Conservation (phyloP, 1,140 invertebrate species). For the Meteorus sp. region DNA sequence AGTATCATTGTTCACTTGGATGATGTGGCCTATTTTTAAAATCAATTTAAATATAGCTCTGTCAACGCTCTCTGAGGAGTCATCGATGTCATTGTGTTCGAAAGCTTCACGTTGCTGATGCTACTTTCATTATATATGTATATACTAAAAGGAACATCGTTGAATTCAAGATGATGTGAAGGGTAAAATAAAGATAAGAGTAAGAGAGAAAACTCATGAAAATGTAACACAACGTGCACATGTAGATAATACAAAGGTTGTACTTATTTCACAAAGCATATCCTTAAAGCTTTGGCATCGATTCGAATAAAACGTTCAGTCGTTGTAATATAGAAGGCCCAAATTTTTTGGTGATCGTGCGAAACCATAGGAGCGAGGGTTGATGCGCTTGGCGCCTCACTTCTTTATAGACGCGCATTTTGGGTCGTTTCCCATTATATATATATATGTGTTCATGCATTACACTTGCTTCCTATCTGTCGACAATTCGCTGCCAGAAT, state of each 20-base stretch:
- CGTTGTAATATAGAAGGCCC: too few species aligned
- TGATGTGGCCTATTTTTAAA: too few species aligned
- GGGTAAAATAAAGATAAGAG: not conserved
- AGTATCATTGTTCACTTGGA: too few species aligned
- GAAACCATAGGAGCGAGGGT: not conserved
- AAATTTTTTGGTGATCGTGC: not conserved
- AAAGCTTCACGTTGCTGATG: too few species aligned
- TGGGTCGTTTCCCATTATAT: conserved; percentile 26
- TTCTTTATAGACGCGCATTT: conserved; percentile 14
- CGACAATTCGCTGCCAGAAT: conserved; percentile 9
- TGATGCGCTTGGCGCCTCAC: conserved; percentile 23
- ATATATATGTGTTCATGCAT: too few species aligned
- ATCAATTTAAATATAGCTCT: too few species aligned
- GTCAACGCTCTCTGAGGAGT: too few species aligned
- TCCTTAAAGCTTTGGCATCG: conserved; percentile 8
- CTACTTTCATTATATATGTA: too few species aligned
- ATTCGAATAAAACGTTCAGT: too few species aligned
- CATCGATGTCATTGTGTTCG: too few species aligned
- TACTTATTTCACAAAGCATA: conserved; percentile 15
- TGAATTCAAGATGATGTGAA: not conserved
- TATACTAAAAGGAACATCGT: not conserved
- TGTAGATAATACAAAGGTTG: not conserved
- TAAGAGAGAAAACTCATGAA: conserved; percentile 1
- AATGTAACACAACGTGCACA: not conserved
- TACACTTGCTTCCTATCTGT: not conserved